Evolutionary conservation across 2,888 invertebrate genomes (phyloP).

Genomic region (Germaria angustata): DNA sequence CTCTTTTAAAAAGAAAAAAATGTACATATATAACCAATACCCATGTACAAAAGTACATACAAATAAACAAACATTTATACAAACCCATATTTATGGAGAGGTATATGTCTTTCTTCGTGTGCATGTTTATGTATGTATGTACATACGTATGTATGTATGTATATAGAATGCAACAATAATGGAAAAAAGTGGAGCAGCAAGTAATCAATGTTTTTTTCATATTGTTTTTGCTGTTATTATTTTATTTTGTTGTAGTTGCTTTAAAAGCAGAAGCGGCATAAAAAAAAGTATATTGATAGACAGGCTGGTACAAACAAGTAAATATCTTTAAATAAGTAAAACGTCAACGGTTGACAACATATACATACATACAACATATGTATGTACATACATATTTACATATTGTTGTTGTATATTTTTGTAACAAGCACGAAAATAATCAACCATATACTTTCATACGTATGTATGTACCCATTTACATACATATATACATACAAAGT

Average conservation of each 20-base stretch:
- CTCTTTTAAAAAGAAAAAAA: neutral
- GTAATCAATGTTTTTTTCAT: slow-evolving; percentile 59
- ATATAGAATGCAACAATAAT: slow-evolving; percentile 54
- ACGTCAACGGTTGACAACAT: slow-evolving; percentile 60
- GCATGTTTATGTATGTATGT: slow-evolving; percentile 2
- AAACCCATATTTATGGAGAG: slow-evolving; percentile 8
- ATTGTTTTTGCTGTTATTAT: slow-evolving; percentile 35
- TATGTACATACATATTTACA: too few relatives aligned
- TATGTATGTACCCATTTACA: neutral
- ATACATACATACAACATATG: too few relatives aligned
- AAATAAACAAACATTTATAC: slow-evolving; percentile 5
- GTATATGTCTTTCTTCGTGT: slow-evolving; percentile 9
- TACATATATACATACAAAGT: neutral
- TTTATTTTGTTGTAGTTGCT: slow-evolving; percentile 25
- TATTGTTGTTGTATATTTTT: slow-evolving; percentile 35
- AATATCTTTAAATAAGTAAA: slow-evolving; percentile 29
- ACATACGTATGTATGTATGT: neutral
- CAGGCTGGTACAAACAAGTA: slow-evolving; percentile 41
- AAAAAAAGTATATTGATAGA: slow-evolving; percentile 24
- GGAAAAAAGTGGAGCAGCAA: slow-evolving; percentile 62
- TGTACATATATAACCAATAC: slow-evolving; percentile 10
- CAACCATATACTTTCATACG: neutral
- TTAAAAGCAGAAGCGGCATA: slow-evolving; percentile 57
- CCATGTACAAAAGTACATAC: slow-evolving; percentile 13
- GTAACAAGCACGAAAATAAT: slow-evolving; percentile 49